Conservation (phyloP, 2,797 vertebrate species). For the Peromyscus melanophrys region DNA sequence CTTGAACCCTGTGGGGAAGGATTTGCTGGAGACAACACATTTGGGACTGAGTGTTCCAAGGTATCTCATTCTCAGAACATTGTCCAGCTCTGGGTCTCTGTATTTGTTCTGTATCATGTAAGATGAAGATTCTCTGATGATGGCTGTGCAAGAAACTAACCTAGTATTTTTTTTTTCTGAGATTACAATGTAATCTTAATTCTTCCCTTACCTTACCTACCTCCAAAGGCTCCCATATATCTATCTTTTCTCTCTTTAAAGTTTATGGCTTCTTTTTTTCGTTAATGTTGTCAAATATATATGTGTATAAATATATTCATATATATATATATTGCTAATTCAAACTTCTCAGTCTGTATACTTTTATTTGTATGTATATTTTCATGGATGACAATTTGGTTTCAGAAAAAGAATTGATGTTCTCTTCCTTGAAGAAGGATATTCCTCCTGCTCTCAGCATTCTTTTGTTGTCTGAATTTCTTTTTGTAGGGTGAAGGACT, state of each 20-base stretch:
- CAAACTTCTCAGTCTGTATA: not conserved
- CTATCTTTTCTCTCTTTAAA: not conserved
- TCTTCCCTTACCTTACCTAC: not conserved
- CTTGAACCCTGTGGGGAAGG: fast-evolving
- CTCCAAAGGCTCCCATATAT: too few species aligned
- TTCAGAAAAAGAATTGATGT: not conserved
- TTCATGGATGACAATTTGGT: not conserved
- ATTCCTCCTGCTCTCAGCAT: not conserved
- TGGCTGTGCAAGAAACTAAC: not conserved
- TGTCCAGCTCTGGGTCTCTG: too few species aligned
- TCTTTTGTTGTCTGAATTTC: too few species aligned
- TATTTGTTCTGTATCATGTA: not conserved
- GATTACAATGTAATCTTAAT: not conserved
- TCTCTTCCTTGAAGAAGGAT: not conserved
- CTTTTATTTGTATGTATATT: not conserved
- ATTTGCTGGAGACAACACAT: not conserved
- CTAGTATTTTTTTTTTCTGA: not conserved
- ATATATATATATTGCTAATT: too few species aligned
- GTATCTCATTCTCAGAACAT: not conserved
- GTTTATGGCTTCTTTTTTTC: too few species aligned
- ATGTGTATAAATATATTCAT: not conserved
- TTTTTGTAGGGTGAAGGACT: not conserved
- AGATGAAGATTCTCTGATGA: too few species aligned
- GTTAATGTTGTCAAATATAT: not conserved
- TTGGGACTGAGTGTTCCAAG: not conserved